A percentile compares a stretch with the other conserved stretches of the same genome.
Conservation (phyloP, 2,888 invertebrate species). For the Zootermopsis nevadensis region DNA sequence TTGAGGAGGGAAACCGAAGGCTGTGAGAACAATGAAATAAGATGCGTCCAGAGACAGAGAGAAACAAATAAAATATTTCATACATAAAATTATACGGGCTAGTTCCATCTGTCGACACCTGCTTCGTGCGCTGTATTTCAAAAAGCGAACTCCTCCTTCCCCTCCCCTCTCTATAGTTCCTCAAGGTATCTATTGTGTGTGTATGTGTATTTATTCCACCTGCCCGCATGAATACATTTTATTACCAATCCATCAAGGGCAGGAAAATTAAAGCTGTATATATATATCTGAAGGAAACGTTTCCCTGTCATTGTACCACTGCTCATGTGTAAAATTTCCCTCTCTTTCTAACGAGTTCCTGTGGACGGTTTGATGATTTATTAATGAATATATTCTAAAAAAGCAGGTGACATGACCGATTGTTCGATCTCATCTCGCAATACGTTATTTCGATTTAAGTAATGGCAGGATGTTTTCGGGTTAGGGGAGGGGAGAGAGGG, state of each 20-base stretch:
- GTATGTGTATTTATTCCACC: constrained; percentile 1
- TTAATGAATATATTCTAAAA: neutral
- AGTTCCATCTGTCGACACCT: constrained; percentile 37
- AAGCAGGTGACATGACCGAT: neutral
- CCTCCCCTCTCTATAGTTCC: neutral
- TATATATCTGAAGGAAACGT: neutral
- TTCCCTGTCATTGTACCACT: neutral
- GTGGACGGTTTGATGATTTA: neutral
- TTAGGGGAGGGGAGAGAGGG: no score
- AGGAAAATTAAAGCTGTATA: neutral
- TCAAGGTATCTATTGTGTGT: constrained; percentile 13
- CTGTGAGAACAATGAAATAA: neutral
- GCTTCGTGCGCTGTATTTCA: constrained; percentile 30
- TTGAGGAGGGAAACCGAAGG: neutral
- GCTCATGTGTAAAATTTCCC: neutral
- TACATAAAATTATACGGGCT: constrained; percentile 40
- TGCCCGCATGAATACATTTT: constrained; percentile 30
- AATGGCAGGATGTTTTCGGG: no score
- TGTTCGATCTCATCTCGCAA: neutral
- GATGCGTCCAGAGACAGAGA: constrained; percentile 10
- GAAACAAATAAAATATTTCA: constrained; percentile 39
- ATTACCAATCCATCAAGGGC: constrained; percentile 32
- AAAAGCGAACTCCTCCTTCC: constrained; percentile 4
- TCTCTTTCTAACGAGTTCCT: no score
- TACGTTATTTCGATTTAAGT: no score